Evolutionary conservation across 2,113 vertebrate species (phyloP), one percentile per base, ranked within the genome.

Genomic region (Mastomys coucha): DNA sequence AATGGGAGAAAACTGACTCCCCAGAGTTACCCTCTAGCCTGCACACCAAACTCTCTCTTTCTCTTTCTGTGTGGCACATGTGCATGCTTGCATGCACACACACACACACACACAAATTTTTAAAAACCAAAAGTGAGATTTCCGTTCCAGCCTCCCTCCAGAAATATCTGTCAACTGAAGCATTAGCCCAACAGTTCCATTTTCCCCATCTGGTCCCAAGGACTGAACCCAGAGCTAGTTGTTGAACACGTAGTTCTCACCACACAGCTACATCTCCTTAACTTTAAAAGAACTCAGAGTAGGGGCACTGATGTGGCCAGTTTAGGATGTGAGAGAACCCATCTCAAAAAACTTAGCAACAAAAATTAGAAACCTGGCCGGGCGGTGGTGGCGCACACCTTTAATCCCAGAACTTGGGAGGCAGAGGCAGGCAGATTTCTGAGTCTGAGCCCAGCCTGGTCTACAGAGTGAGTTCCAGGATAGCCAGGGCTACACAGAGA

Each of bases 221-320:
- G 80, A 7, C 53, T n/a, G 22, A 28, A 14, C 56, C 22, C 36
- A 39, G 80, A n/a, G 20, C 53, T 56, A 0, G 20, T 26, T 60
- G 36, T 53, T 82, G n/a, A n/a, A 22, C 33, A n/a, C 3, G 3
- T 2, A 0, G 5, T 6, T 7, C n/a, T 82, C 14, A n/a, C 5
- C 36, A n/a, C 78, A 58, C 0, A 39, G 56, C n/a, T 2, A 8
- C 24, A 42, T 63, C 24, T 63, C 56, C 24, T 28, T 42, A 42
- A 63, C n/a, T 28, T 82, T 39, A 60, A 60, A 39, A 26, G 22
- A 82, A 60, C 28, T 39, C 58, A 26, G 56, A 63, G 56, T 22
- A n/a, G 12, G 56, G 80, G 12, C 81, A 17, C 22, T 42, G n/a
- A 63, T 24, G 56, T 13, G 56, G n/a, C 11, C 80, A 60, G 56